These are phyloP conservation scores for Tachuris rubrigastra DNA, from an alignment of 2,113 vertebrate genomes.

Conservation along the genomic window DNA sequence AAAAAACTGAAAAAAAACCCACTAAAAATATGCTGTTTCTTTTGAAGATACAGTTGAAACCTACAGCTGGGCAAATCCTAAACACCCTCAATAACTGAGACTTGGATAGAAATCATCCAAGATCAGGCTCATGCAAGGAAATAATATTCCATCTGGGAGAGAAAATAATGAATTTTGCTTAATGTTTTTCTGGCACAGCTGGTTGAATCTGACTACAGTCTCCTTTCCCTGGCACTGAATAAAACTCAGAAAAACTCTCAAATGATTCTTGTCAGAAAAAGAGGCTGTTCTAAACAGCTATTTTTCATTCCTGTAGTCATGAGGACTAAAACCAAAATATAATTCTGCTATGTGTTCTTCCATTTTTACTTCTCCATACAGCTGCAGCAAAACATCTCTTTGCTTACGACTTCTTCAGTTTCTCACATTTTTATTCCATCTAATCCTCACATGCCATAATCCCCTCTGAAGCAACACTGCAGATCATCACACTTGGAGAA, in stretches of 20 bases:
- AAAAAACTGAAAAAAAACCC: neutral
- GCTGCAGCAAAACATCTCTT: neutral
- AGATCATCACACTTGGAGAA: neutral
- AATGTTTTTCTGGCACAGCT: slow-evolving; percentile 3
- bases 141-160: neutral
- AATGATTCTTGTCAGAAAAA: neutral
- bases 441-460: neutral
- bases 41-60: neutral
- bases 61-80: neutral
- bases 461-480: neutral
- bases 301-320: neutral
- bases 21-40: neutral
- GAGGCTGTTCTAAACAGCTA: neutral
- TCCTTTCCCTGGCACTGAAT: neutral
- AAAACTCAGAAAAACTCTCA: neutral
- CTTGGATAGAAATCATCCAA: neutral
- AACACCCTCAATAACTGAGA: neutral
- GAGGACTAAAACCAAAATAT: neutral
- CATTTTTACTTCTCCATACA: neutral
- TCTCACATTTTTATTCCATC: neutral
- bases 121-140: neutral
- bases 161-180: neutral
- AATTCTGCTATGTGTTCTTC: neutral
- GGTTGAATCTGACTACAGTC: neutral
- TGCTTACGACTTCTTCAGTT: neutral